Percentiles rank a stretch among this genome's conserved stretches.
Evolutionary conservation across 2,113 vertebrate species (phyloP).

Genomic region (Nanorana parkeri): DNA sequence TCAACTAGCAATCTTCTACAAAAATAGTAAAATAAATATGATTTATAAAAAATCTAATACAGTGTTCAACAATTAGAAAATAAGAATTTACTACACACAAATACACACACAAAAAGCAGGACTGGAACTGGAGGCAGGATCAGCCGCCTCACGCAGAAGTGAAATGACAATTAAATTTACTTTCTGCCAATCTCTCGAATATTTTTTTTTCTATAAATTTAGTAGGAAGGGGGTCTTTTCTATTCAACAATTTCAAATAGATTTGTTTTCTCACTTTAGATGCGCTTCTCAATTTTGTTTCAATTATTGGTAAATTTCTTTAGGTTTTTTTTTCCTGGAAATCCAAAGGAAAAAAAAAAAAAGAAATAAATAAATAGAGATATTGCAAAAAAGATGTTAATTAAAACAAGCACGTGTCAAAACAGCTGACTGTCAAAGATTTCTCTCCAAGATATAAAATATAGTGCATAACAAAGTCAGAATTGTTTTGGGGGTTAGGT

Average conservation of each 20-base stretch:
- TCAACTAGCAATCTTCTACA: conserved; percentile 93
- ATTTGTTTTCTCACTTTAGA: neutral
- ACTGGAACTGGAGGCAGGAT: conserved; percentile 65
- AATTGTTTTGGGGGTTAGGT: conserved; percentile 76
- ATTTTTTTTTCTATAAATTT: conserved; percentile 69
- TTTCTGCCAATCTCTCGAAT: conserved; percentile 69
- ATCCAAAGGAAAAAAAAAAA: neutral
- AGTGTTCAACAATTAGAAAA: conserved; percentile 92
- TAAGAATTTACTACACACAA: conserved; percentile 76
- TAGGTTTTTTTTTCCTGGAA: neutral
- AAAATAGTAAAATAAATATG: conserved; percentile 99
- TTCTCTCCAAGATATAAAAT: conserved; percentile 83
- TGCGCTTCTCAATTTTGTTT: conserved; percentile 14
- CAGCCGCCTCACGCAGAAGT: conserved; percentile 68
- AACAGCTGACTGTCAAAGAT: conserved; percentile 85
- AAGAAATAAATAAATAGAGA: conserved; percentile 81
- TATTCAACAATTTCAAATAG: neutral
- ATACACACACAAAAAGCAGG: conserved; percentile 74
- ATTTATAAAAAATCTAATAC: conserved; percentile 91
- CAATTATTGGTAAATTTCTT: conserved; percentile 18
- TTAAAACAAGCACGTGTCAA: conserved; percentile 85
- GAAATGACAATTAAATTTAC: conserved; percentile 67
- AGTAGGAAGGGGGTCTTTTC: conserved; percentile 1
- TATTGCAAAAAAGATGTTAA: conserved; percentile 87
- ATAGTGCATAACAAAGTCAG: conserved; percentile 96